These are phyloP conservation scores for Thyatira batis DNA, from an alignment of 2,888 invertebrate genomes.

Conservation along the genomic window DNA sequence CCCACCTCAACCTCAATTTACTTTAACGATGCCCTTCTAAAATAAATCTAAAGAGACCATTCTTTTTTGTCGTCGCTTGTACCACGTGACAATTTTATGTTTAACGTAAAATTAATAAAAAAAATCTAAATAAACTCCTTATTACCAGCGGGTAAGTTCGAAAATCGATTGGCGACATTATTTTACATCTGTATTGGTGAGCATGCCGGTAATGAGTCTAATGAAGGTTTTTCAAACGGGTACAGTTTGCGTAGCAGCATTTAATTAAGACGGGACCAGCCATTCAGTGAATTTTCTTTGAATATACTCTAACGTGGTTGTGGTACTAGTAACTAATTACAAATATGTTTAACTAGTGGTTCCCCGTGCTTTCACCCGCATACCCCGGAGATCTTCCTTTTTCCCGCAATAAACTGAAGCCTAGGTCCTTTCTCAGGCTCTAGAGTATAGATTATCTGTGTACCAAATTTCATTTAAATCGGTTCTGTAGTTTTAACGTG, in stretches of 20 bases:
- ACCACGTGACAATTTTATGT: conserved; percentile 29
- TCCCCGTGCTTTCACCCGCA: too few relatives aligned
- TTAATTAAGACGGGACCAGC: conserved; percentile 63
- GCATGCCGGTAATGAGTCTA: conserved; percentile 60
- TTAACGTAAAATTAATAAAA: conserved; percentile 11
- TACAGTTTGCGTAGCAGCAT: conserved; percentile 54
- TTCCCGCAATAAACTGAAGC: too few relatives aligned
- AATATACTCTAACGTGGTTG: conserved; percentile 14
- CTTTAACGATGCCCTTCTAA: conserved; percentile 64
- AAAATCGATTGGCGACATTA: conserved; percentile 19
- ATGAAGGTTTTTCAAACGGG: conserved; percentile 69
- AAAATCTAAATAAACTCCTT: conserved; percentile 13
- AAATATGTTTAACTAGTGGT: too few relatives aligned
- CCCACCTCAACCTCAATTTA: conserved; percentile 69
- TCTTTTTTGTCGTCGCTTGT: conserved; percentile 55
- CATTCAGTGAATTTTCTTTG: conserved; percentile 37
- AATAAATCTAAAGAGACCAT: conserved; percentile 61
- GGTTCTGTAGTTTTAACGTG: too few relatives aligned
- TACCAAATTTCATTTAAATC: too few relatives aligned
- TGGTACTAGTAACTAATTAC: conserved; percentile 13
- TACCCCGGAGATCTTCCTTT: too few relatives aligned
- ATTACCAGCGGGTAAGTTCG: conserved; percentile 15
- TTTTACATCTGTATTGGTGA: conserved; percentile 20
- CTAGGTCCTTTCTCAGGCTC: too few relatives aligned
- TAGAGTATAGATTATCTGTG: too few relatives aligned